phyloP scores from a whole-genome alignment of 2,113 vertebrate genomes.

The Nycticorax nycticorax region DNA sequence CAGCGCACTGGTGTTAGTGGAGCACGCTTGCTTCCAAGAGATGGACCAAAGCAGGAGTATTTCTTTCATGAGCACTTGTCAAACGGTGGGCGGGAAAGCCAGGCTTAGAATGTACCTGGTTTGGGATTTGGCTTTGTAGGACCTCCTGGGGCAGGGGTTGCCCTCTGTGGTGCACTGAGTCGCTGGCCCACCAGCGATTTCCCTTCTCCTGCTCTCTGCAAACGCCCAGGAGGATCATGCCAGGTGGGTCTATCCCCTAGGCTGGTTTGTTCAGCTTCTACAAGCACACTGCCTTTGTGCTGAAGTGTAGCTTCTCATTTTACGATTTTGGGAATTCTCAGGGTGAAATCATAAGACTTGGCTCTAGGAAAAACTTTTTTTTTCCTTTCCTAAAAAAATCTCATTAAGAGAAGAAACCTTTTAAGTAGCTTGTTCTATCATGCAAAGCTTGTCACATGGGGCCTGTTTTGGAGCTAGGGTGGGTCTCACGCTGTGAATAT shows the following conservation, averaged over 20 bases:
- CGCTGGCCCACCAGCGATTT: neutral
- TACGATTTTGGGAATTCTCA: conserved; percentile 16
- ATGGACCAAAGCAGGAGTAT: neutral
- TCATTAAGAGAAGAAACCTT: neutral
- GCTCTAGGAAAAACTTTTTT: neutral
- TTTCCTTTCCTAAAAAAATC: neutral
- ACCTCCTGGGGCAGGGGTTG: rapidly evolving
- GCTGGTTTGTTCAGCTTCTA: neutral
- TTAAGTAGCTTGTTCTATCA: neutral
- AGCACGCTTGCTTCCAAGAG: neutral
- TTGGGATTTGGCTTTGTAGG: neutral
- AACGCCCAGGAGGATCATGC: rapidly evolving
- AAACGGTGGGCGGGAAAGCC: neutral
- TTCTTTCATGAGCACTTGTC: neutral
- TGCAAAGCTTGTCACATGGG: neutral
- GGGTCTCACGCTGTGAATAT: neutral
- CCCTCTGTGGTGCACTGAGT: neutral
- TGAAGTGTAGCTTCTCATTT: neutral
- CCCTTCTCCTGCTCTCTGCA: neutral
- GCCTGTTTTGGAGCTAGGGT: neutral
- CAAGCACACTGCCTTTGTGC: neutral
- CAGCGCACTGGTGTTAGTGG: neutral
- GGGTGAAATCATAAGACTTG: neutral
- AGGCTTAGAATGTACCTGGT: neutral
- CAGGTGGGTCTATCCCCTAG: neutral